These are phyloP conservation scores for Pseudorectes ferrugineus DNA, from an alignment of 2,113 vertebrate species.

Conservation along the genomic window DNA sequence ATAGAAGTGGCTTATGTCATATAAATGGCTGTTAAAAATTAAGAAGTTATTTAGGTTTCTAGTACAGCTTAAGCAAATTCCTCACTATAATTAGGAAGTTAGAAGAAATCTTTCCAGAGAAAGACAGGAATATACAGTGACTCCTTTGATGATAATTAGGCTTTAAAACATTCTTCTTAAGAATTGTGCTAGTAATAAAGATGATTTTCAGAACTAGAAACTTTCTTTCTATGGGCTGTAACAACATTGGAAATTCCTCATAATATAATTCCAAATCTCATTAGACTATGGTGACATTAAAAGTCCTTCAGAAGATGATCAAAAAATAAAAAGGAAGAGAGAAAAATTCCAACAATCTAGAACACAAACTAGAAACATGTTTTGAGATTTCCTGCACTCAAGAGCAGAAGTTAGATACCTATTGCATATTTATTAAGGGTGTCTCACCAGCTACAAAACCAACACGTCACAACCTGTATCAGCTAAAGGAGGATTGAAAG, in stretches of 20 bases:
- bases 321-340: too few relatives aligned
- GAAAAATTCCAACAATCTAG: neutral
- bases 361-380: neutral
- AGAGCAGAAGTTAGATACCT: neutral
- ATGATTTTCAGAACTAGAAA: neutral
- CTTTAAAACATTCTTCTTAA: neutral
- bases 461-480: neutral
- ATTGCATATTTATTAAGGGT: neutral
- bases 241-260: neutral
- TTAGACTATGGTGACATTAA: neutral
- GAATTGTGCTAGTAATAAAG: neutral
- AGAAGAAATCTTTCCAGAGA: neutral
- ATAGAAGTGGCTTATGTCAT: neutral
- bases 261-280: neutral
- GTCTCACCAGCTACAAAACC: neutral
- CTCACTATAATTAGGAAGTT: neutral
- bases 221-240: neutral
- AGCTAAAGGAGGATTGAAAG: neutral
- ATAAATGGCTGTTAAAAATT: neutral
- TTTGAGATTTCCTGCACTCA: neutral
- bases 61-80: neutral
- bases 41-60: neutral
- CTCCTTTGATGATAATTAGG: neutral
- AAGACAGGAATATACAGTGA: neutral
- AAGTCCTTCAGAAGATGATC: neutral